These are phyloP conservation scores for Epizoanthus stellaris DNA, from an alignment of 92 coral and sea anemone species.

Conservation along the genomic window DNA sequence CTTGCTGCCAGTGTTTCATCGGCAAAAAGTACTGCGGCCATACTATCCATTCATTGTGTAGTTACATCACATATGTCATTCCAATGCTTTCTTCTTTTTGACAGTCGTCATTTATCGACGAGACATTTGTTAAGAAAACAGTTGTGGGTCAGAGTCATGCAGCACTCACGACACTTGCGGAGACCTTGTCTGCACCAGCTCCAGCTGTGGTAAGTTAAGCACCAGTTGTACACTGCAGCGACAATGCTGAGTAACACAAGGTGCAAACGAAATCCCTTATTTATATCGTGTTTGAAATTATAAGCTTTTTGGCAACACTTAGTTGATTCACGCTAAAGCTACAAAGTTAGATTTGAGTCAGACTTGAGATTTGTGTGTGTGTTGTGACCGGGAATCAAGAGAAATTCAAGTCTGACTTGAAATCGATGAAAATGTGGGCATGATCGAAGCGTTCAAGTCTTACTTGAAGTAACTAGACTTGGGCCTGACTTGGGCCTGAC, in stretches of 20 bases:
- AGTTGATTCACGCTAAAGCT: too few species aligned
- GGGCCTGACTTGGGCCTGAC: too few species aligned
- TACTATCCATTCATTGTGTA: background rate
- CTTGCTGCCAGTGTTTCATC: background rate
- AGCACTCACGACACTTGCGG: conserved; percentile 78
- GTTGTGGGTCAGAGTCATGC: conserved; percentile 91
- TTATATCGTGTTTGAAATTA: background rate
- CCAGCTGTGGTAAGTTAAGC: conserved; percentile 46
- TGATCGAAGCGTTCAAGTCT: too few species aligned
- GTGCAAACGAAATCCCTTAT: background rate
- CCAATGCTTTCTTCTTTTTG: background rate
- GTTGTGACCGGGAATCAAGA: too few species aligned
- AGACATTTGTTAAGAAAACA: conserved; percentile 69
- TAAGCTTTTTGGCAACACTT: too few species aligned
- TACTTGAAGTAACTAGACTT: too few species aligned
- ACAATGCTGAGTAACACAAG: background rate
- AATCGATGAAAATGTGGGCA: too few species aligned
- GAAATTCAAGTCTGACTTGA: too few species aligned
- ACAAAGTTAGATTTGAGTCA: too few species aligned
- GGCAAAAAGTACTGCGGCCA: too few species aligned
- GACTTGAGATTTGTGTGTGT: too few species aligned
- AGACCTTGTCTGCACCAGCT: conserved; percentile 75
- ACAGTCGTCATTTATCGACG: conserved; percentile 91
- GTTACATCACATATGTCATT: too few species aligned
- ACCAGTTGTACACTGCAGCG: background rate